Conservation (phyloP, 2,888 invertebrate genomes). For the Troilus luridus region DNA sequence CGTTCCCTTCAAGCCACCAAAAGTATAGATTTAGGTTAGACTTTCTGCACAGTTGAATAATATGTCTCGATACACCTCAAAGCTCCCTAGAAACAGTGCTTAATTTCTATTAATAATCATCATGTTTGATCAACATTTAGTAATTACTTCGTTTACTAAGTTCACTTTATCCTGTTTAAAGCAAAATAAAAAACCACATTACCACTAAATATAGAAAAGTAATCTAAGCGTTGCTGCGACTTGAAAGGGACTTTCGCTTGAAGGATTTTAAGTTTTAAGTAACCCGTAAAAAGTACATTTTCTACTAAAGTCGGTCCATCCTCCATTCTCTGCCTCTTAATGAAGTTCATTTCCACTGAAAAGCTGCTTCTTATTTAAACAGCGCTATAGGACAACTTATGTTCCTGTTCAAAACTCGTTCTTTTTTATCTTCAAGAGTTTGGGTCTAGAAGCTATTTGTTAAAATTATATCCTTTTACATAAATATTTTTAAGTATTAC, state of each 20-base stretch:
- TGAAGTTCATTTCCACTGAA: neutral
- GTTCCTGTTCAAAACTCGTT: neutral
- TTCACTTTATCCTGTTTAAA: too few species aligned
- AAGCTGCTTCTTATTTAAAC: neutral
- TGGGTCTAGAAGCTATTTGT: neutral
- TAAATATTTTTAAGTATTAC: neutral
- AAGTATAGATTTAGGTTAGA: neutral
- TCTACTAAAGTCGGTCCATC: neutral
- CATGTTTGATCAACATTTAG: too few species aligned
- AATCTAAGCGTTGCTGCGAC: neutral
- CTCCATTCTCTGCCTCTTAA: neutral
- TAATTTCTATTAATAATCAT: neutral
- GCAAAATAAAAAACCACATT: neutral
- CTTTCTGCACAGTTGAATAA: neutral
- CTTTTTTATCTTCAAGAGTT: neutral
- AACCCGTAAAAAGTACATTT: neutral
- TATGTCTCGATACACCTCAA: neutral
- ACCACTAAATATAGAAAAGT: neutral
- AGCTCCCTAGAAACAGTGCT: neutral
- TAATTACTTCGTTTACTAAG: too few species aligned
- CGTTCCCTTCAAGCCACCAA: too few species aligned
- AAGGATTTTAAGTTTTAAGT: neutral
- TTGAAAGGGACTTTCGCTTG: neutral
- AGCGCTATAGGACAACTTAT: neutral
- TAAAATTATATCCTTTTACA: neutral